phyloP scores from a whole-genome alignment of 2,888 invertebrate species.

The Latheticus oryzae region DNA sequence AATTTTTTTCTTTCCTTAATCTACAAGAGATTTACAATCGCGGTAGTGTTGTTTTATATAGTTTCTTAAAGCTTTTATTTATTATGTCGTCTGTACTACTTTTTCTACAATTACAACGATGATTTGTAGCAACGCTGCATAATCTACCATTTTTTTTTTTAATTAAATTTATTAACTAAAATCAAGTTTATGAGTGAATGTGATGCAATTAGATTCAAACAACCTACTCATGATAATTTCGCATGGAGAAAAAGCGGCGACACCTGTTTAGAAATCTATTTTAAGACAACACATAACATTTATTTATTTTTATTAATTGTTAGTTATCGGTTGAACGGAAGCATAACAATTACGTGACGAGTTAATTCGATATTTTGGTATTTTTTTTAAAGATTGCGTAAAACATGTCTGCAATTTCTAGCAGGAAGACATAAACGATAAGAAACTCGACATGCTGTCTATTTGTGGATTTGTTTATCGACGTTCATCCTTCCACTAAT shows the following conservation, averaged over 20 bases:
- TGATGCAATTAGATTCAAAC: conserved; percentile 14
- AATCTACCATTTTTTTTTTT: too few relatives aligned
- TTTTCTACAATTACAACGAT: too few relatives aligned
- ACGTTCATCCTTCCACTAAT: conserved; percentile 29
- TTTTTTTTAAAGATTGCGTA: too few relatives aligned
- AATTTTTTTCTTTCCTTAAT: neutral
- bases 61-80: too few relatives aligned
- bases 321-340: too few relatives aligned
- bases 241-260: conserved; percentile 10
- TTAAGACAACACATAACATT: neutral
- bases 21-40: conserved; percentile 13
- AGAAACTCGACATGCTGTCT: conserved; percentile 13
- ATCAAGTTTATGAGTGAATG: conserved; percentile 14
- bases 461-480: conserved; percentile 13
- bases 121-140: conserved; percentile 9
- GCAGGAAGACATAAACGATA: conserved; percentile 1
- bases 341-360: conserved; percentile 2
- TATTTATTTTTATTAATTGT: conserved; percentile 13
- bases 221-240: conserved; percentile 19
- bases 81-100: too few relatives aligned
- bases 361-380: neutral
- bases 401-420: neutral
- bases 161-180: conserved; percentile 19
- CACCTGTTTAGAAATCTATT: conserved; percentile 23
- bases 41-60: too few relatives aligned